Evolutionary conservation across 1,140 invertebrate genomes (phyloP).

Genomic region (Drosophila obscura): DNA sequence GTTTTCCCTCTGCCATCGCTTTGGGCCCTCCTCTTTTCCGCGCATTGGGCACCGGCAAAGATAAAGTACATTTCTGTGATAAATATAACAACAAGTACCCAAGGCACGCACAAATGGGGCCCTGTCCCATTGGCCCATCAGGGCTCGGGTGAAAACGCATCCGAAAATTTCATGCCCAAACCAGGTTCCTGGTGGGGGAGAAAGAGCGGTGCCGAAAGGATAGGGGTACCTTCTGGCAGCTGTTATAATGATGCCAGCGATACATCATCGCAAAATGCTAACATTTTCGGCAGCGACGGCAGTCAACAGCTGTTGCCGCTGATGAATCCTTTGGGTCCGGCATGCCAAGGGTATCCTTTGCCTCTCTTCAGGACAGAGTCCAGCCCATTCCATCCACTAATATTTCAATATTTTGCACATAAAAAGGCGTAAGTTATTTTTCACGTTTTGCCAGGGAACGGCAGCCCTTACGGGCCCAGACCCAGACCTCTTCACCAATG

Average conservation of each 20-base stretch:
- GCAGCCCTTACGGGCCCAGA: background rate
- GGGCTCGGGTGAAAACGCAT: slow-evolving; percentile 53
- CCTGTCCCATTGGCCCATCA: slow-evolving; percentile 37
- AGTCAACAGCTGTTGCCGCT: slow-evolving; percentile 79
- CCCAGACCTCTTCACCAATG: slow-evolving; percentile 30
- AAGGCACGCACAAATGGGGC: slow-evolving; percentile 70
- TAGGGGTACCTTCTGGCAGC: slow-evolving; percentile 55
- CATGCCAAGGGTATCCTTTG: slow-evolving; percentile 49
- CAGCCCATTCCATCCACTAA: slow-evolving; percentile 31
- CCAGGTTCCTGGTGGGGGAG: background rate
- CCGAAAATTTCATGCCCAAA: slow-evolving; percentile 54
- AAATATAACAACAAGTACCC: slow-evolving; percentile 82
- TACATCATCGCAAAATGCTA: slow-evolving; percentile 82
- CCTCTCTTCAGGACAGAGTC: slow-evolving; percentile 5
- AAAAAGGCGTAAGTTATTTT: slow-evolving; percentile 81
- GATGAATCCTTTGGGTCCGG: slow-evolving; percentile 81
- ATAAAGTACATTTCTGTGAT: slow-evolving; percentile 78
- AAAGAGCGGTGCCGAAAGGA: slow-evolving; percentile 19
- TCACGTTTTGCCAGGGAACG: slow-evolving; percentile 49
- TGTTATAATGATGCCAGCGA: slow-evolving; percentile 80
- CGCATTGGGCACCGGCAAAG: slow-evolving; percentile 62
- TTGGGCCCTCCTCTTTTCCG: slow-evolving; percentile 16
- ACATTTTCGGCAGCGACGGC: slow-evolving; percentile 72
- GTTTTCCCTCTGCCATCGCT: slow-evolving; percentile 5
- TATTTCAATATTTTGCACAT: slow-evolving; percentile 80